Evolutionary conservation across 1,140 invertebrate species (phyloP).

Genomic region (Glossosoma conforme): DNA sequence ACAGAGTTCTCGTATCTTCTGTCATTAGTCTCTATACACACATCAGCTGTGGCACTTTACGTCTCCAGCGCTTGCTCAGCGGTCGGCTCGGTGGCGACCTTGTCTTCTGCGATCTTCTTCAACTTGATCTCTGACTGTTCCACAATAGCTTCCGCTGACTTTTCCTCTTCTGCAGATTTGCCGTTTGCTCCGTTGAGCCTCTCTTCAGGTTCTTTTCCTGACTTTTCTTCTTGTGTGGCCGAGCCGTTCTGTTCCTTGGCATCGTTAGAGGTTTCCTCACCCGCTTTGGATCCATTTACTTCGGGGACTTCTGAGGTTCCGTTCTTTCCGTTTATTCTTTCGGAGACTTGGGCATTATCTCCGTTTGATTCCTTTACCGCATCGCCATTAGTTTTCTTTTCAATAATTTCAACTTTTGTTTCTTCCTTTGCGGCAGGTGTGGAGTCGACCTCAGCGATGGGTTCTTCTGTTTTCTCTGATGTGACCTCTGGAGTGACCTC

Average conservation of each 20-base stretch:
- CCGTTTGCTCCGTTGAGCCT: slow-evolving; percentile 15
- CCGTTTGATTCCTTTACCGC: background rate
- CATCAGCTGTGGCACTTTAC: slow-evolving; percentile 12
- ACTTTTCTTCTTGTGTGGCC: background rate
- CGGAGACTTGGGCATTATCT: background rate
- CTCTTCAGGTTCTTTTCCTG: slow-evolving; percentile 1
- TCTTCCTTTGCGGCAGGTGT: background rate
- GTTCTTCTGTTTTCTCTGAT: slow-evolving; percentile 4
- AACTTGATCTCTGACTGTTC: slow-evolving; percentile 18
- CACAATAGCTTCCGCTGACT: slow-evolving; percentile 5
- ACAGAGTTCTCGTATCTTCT: slow-evolving; percentile 3
- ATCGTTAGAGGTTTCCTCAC: slow-evolving; percentile 5
- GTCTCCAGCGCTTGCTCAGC: slow-evolving; percentile 20
- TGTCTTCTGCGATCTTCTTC: slow-evolving; percentile 22
- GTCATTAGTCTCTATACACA: slow-evolving; percentile 4
- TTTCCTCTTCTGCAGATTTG: slow-evolving; percentile 5
- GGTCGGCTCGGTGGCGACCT: slow-evolving; percentile 8
- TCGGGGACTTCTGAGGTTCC: background rate
- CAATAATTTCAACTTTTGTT: background rate
- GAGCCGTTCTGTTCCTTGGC: slow-evolving; percentile 7
- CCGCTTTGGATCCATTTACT: background rate
- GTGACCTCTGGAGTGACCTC: background rate
- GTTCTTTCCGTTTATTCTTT: slow-evolving; percentile 16
- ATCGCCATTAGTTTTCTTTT: slow-evolving; percentile 12
- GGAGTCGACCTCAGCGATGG: background rate